These are phyloP conservation scores for Cydia fagiglandana DNA, from an alignment of 1,140 invertebrate species.

Conservation along the genomic window DNA sequence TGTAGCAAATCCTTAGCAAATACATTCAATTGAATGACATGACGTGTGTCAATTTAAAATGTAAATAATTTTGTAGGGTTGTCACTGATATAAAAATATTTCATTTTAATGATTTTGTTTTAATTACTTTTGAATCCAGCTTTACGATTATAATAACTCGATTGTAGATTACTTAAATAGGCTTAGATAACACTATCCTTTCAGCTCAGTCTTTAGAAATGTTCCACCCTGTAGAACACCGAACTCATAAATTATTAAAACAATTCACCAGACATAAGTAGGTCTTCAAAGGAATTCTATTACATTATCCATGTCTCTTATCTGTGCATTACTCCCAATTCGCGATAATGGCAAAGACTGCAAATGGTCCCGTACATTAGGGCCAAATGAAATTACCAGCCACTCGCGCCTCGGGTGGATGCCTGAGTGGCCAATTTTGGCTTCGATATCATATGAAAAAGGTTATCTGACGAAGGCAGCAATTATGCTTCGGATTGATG, in stretches of 20 bases:
- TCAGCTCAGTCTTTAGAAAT: no score
- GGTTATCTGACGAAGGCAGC: slow-evolving; percentile 18
- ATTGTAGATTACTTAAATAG: no score
- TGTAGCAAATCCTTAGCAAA: no score
- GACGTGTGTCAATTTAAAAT: no score
- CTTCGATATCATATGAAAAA: slow-evolving; percentile 24
- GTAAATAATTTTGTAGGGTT: no score
- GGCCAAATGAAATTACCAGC: slow-evolving; percentile 25
- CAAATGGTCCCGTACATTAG: slow-evolving; percentile 31
- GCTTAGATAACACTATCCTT: no score
- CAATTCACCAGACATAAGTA: neutral
- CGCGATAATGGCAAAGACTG: slow-evolving; percentile 23
- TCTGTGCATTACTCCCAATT: slow-evolving; percentile 29
- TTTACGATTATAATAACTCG: no score
- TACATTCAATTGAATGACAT: no score
- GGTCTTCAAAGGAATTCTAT: slow-evolving; percentile 7
- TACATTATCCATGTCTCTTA: slow-evolving; percentile 28
- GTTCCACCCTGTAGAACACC: neutral
- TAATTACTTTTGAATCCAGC: no score
- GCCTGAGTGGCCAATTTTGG: slow-evolving; percentile 23
- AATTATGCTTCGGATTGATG: slow-evolving; percentile 9
- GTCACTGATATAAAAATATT: no score
- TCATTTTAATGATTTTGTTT: no score
- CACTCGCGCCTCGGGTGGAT: slow-evolving; percentile 25
- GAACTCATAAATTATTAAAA: neutral